Conservation (phyloP, 2,797 vertebrate species). For the Trachops cirrhosus region DNA sequence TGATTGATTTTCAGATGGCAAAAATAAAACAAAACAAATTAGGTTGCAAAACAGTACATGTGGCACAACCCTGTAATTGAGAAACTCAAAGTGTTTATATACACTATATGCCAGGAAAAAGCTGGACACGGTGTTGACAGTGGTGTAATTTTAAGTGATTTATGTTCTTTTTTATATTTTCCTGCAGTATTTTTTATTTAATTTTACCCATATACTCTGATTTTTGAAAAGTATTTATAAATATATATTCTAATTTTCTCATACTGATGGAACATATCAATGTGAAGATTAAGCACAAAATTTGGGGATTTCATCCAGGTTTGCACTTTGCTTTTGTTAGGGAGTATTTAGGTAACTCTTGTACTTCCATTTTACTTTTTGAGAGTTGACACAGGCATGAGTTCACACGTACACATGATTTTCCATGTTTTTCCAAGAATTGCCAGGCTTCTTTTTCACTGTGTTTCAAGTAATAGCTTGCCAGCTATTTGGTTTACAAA, state of each 20-base stretch:
- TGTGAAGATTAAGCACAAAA: neutral
- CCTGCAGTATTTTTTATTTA: neutral
- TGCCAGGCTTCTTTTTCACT: neutral
- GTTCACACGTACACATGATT: neutral
- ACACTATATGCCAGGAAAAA: neutral
- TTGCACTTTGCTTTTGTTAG: conserved; percentile 28
- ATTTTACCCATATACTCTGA: neutral
- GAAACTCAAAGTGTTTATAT: conserved; percentile 1
- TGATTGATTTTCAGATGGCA: neutral
- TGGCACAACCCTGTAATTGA: neutral
- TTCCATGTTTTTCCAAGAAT: conserved; percentile 39
- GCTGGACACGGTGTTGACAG: neutral
- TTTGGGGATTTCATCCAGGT: neutral
- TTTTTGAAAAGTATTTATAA: conserved; percentile 33
- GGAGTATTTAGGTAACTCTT: neutral
- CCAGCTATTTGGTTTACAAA: neutral
- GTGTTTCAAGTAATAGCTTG: conserved; percentile 8
- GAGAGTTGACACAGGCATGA: conserved; percentile 8
- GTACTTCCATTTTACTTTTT: conserved; percentile 25
- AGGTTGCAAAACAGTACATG: neutral
- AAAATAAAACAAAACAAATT: conserved; percentile 18
- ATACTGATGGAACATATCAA: neutral
- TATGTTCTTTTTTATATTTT: conserved; percentile 14
- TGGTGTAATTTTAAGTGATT: neutral
- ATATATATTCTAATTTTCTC: neutral